These are phyloP conservation scores for Gadus chalcogrammus DNA, from an alignment of 2,113 vertebrate genomes.

Conservation along the genomic window DNA sequence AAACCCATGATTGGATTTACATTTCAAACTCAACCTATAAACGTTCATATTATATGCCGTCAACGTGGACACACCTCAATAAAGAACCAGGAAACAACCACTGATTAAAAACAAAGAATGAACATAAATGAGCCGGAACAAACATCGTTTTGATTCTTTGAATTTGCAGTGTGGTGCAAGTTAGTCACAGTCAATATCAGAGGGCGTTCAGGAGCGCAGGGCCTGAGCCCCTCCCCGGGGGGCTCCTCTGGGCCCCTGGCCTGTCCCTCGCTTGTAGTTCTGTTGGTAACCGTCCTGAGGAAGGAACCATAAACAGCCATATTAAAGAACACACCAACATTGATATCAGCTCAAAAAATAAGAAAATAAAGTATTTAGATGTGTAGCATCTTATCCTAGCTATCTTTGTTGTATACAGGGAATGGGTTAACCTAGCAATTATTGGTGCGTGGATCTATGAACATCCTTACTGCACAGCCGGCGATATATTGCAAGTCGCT, in stretches of 20 bases:
- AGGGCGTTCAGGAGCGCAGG: conserved; percentile 72
- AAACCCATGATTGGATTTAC: conserved; percentile 58
- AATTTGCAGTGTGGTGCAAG: conserved; percentile 73
- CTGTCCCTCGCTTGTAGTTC: conserved; percentile 94
- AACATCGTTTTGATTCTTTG: conserved; percentile 55
- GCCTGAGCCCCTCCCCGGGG: conserved; percentile 87
- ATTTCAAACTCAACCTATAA: conserved; percentile 55
- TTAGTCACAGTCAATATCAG: conserved; percentile 65
- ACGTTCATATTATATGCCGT: conserved; percentile 56
- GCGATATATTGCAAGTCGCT: too few relatives aligned
- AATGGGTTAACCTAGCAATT: too few relatives aligned
- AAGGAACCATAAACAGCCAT: background rate
- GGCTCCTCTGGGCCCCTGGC: conserved; percentile 89
- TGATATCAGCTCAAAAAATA: background rate
- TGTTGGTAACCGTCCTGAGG: conserved; percentile 93
- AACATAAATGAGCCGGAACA: conserved; percentile 56
- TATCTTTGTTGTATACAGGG: too few relatives aligned
- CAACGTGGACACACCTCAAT: conserved; percentile 66
- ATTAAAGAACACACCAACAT: conserved; percentile 16
- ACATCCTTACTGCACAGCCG: too few relatives aligned
- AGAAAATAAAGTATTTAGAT: background rate
- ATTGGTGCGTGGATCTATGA: too few relatives aligned
- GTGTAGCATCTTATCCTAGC: too few relatives aligned
- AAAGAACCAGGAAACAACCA: conserved; percentile 61
- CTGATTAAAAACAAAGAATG: conserved; percentile 54